These are phyloP conservation scores for Eidolon dupreanum DNA, from an alignment of 2,797 vertebrate species.

Conservation along the genomic window DNA sequence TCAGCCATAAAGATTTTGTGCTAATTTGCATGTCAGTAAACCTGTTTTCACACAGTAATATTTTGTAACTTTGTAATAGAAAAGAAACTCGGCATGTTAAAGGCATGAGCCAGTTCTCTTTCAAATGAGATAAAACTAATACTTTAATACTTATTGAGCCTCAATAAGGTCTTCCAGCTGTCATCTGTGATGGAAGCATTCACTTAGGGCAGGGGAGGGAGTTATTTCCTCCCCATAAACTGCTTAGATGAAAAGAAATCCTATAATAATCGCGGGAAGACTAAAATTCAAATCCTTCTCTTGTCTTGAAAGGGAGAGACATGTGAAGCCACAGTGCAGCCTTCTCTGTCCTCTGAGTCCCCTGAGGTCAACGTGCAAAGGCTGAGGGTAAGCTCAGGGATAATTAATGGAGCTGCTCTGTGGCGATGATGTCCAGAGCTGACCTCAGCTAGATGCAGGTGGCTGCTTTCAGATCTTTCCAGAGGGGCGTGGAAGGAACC, in stretches of 20 bases:
- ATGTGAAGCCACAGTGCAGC: background rate
- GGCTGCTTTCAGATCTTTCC: background rate
- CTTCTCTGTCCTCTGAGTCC: background rate
- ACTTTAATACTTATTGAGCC: constrained; percentile 60
- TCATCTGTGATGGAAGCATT: background rate
- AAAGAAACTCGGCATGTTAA: background rate
- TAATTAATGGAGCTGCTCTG: background rate
- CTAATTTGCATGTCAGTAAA: background rate
- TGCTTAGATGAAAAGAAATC: constrained; percentile 67
- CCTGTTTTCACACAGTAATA: background rate
- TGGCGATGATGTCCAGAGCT: background rate
- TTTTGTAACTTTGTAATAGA: background rate
- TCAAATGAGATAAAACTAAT: constrained; percentile 65
- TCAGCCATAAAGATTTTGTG: background rate
- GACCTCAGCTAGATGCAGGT: background rate
- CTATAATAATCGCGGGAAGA: constrained; percentile 61
- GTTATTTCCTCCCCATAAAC: background rate
- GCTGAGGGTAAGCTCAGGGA: background rate
- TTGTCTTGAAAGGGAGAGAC: constrained; percentile 45
- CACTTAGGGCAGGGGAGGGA: constrained; percentile 14
- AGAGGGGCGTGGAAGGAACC: background rate
- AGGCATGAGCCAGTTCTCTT: background rate
- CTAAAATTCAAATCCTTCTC: constrained; percentile 60
- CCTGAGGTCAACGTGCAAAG: background rate
- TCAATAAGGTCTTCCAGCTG: constrained; percentile 37